phyloP scores from a whole-genome alignment of 2,888 invertebrate genomes.

The Dicranocentrus wangi region DNA sequence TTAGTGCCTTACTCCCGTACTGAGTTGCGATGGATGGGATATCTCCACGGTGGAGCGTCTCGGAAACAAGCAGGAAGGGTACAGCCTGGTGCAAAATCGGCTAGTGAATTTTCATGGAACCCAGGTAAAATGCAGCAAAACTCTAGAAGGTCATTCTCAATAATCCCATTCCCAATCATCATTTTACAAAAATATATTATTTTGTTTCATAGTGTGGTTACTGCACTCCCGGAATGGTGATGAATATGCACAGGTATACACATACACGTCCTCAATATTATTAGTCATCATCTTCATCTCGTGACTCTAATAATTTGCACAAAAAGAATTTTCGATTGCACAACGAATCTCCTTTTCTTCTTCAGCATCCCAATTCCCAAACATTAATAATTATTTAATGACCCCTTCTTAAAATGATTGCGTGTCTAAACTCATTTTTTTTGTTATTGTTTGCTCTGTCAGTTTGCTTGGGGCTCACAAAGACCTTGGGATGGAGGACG shows the following conservation, averaged over 20 bases:
- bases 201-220: constrained; percentile 74
- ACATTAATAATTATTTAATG: no score
- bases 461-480: constrained; percentile 60
- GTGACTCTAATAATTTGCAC: no score
- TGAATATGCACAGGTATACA: constrained; percentile 85
- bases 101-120: constrained; percentile 75
- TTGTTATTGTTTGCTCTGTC: no score
- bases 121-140: constrained; percentile 73
- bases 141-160: no score
- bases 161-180: no score
- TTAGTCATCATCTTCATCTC: no score
- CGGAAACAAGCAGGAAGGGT: constrained; percentile 74
- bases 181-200: background rate
- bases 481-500: constrained; percentile 46
- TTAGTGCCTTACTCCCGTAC: constrained; percentile 81
- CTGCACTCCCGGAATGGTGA: constrained; percentile 77
- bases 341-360: no score
- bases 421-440: no score
- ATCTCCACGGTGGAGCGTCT: constrained; percentile 76
- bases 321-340: no score
- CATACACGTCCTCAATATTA: no score
- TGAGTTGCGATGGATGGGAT: constrained; percentile 80
- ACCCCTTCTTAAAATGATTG: no score
- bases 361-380: no score
- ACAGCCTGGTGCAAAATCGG: constrained; percentile 75